Evolutionary conservation across 2,113 vertebrate genomes (phyloP).

Genomic region (Gadus macrocephalus): DNA sequence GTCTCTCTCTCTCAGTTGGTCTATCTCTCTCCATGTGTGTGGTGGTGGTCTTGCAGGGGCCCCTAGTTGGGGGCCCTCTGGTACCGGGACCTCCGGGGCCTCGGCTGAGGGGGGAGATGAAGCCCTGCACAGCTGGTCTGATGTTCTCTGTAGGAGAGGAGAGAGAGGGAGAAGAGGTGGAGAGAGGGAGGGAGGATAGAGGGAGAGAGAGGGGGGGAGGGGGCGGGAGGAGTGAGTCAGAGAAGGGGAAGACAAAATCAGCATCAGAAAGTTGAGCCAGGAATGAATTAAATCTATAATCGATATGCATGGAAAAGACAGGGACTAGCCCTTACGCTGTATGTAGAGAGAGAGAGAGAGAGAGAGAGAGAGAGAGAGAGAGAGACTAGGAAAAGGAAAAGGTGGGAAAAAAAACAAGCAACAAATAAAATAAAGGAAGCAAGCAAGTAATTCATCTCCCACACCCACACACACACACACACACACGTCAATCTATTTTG

Average conservation of each 20-base stretch:
- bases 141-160: conserved; percentile 81
- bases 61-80: conserved; percentile 14
- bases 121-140: conserved; percentile 82
- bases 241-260: not conserved
- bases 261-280: not conserved
- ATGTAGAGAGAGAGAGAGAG: conserved; percentile 11
- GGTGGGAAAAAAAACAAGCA: not conserved
- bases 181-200: too few relatives aligned
- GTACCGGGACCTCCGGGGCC: conserved; percentile 33
- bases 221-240: not conserved
- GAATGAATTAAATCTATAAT: not conserved
- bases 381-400: not conserved
- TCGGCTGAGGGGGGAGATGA: conserved; percentile 68
- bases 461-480: conserved; percentile 4
- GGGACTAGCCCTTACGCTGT: not conserved
- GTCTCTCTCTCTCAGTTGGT: conserved; percentile 49
- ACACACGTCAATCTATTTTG: conserved; percentile 3
- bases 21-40: conserved; percentile 22
- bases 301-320: not conserved
- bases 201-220: not conserved
- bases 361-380: conserved; percentile 1
- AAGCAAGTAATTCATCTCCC: not conserved
- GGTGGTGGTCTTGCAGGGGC: conserved; percentile 20
- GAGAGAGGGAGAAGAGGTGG: conserved; percentile 2
- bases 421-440: not conserved